phyloP scores from a whole-genome alignment of 2,888 invertebrate species.

The Piscicola geometra region DNA sequence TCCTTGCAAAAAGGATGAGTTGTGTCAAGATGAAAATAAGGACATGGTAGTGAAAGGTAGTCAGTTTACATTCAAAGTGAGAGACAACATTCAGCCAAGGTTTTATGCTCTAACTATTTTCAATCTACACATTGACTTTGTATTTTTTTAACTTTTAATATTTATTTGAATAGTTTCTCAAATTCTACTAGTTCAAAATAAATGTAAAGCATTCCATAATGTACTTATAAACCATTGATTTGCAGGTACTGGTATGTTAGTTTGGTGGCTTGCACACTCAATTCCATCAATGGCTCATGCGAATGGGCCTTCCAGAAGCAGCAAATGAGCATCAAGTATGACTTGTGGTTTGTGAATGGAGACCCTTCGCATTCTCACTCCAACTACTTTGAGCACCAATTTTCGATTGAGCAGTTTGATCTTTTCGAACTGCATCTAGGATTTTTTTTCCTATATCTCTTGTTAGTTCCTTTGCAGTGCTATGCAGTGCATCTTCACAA shows the following conservation, averaged over 20 bases:
- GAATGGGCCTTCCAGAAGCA: slow-evolving; percentile 46
- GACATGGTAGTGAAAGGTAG: slow-evolving; percentile 76
- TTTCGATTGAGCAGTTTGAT: slow-evolving; percentile 84
- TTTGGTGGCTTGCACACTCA: slow-evolving; percentile 80
- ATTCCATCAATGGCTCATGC: slow-evolving; percentile 55
- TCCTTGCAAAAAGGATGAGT: slow-evolving; percentile 70
- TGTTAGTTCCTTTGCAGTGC: slow-evolving; percentile 80
- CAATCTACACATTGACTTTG: no score
- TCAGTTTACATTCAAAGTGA: slow-evolving; percentile 89
- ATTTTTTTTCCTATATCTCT: slow-evolving; percentile 77
- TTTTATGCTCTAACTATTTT: no score
- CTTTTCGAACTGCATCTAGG: slow-evolving; percentile 82
- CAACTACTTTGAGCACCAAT: slow-evolving; percentile 85
- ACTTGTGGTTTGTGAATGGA: slow-evolving; percentile 93
- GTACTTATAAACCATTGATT: no score
- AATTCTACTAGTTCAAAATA: not conserved
- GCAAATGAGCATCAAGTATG: slow-evolving; percentile 66
- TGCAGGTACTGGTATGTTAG: slow-evolving; percentile 95
- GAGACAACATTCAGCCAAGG: slow-evolving; percentile 83
- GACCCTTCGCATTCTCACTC: slow-evolving; percentile 74
- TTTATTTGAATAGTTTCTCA: not conserved
- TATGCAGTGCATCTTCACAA: slow-evolving; percentile 80
- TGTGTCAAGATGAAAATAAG: slow-evolving; percentile 76
- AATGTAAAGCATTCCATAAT: not conserved
- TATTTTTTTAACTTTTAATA: not conserved